Conservation (phyloP, 1,140 invertebrate genomes). For the Metopolophium dirhodum region DNA sequence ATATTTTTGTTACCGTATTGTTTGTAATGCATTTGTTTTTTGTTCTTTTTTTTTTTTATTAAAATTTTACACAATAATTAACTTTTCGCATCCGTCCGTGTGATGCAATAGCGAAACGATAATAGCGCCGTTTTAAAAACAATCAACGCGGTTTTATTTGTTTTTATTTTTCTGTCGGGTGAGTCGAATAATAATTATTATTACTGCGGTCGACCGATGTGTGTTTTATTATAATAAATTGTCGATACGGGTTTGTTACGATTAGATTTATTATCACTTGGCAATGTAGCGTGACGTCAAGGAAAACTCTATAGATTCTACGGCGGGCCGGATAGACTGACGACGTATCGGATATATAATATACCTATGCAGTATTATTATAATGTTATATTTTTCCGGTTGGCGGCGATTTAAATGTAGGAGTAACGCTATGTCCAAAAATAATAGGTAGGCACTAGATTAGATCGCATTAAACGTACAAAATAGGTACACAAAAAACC, state of each 20-base stretch:
- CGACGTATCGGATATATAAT: not conserved
- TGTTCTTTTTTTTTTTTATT: not conserved
- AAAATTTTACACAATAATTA: not conserved
- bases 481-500: constrained; percentile 4
- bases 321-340: no score
- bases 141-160: not conserved
- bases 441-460: constrained; percentile 7
- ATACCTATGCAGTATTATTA: not conserved
- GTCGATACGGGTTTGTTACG: not conserved
- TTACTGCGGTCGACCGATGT: not conserved
- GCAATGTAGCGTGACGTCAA: not conserved
- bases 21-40: not conserved
- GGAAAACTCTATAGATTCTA: not conserved
- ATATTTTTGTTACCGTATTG: not conserved
- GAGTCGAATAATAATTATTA: not conserved
- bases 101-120: not conserved
- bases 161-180: not conserved
- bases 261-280: not conserved
- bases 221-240: not conserved
- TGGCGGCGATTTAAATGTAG: not conserved
- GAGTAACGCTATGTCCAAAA: not conserved
- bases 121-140: not conserved
- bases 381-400: not conserved
- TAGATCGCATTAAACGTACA: not conserved
- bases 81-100: not conserved